Evolutionary conservation across 2,888 invertebrate genomes (phyloP), one percentile per base, ranked within the genome.

Genomic region (Pristionchus japonicus): DNA sequence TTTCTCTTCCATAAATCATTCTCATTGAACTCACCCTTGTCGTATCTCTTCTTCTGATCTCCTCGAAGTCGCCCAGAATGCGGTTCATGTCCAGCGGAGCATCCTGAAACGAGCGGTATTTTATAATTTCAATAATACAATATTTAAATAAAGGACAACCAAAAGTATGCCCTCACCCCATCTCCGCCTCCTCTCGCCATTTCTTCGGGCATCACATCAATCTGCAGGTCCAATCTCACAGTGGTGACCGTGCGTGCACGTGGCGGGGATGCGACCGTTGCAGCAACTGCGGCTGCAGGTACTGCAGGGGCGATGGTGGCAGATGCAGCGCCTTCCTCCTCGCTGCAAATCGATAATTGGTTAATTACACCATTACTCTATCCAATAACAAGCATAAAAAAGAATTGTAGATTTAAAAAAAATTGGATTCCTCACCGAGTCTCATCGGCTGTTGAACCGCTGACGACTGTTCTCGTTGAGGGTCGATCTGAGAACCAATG

Each of bases 191-290:
- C 70, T 70, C 70, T 15, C 34, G 11, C 34, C 67, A 67, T 34
- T 52, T 3, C 37, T 70, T 37, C 31, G 13, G 37, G 43, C 7
- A 43, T 43, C 43, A 70, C 37, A 34, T 70, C 70, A 34, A 70
- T 70, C 70, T 70, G 70, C 23, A 70, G 70, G 31, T 70, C 70
- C 34, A 70, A 13, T 70, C 70, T 70, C 70, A 70, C 70, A 31
- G 37, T 70, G 20, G 70, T 67, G 11, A 27, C 64, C 64, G 15
- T 31, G 27, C 17, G 64, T 11, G 27, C 9, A 57, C 6, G 23
- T 9, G 7, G 23, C 1, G 64, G 31, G 9, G 11, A 31, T 67
- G 34, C 67, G 20, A 23, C 67, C 13, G 67, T 2, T 67, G 67
- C 67, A 34, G 67, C 67, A 31, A 9, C 31, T 67, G 31, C 67